A percentile compares a stretch with the other conserved stretches of the same genome.
Conservation (phyloP, 2,113 vertebrate species). For the Strix aluco region DNA sequence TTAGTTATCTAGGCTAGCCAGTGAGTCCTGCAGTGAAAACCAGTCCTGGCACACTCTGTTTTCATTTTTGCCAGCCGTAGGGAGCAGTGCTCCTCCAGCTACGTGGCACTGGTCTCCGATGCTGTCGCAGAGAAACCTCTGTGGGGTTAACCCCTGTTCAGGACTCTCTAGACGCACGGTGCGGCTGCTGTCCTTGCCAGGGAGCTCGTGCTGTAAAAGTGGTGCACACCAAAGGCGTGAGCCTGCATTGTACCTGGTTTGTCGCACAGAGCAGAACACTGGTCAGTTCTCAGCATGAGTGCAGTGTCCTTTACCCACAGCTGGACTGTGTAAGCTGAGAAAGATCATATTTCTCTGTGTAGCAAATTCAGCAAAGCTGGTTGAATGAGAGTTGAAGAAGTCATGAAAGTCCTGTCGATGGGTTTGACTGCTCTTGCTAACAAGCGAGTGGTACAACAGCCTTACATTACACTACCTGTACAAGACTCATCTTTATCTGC, state of each 20-base stretch:
- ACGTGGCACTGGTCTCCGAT: conserved; percentile 30
- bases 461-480: not conserved
- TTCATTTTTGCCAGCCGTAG: not conserved
- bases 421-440: not conserved
- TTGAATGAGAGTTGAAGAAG: conserved; percentile 11
- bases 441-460: not conserved
- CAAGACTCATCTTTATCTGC: not conserved
- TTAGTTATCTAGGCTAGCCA: conserved; percentile 19
- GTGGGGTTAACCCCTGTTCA: not conserved
- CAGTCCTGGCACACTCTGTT: conserved; percentile 23
- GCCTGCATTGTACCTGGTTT: not conserved
- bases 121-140: not conserved
- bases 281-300: not conserved
- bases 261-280: not conserved
- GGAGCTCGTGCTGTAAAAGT: not conserved
- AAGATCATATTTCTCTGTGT: not conserved
- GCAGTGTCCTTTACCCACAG: not conserved
- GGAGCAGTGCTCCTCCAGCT: not conserved
- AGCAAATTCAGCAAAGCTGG: conserved; percentile 8
- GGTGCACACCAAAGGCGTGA: not conserved
- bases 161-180: not conserved
- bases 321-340: not conserved
- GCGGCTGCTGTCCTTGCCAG: not conserved
- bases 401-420: not conserved
- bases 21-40: not conserved